Conservation (phyloP, 2,113 vertebrate species). For the Orthochromis malagaraziensis region DNA sequence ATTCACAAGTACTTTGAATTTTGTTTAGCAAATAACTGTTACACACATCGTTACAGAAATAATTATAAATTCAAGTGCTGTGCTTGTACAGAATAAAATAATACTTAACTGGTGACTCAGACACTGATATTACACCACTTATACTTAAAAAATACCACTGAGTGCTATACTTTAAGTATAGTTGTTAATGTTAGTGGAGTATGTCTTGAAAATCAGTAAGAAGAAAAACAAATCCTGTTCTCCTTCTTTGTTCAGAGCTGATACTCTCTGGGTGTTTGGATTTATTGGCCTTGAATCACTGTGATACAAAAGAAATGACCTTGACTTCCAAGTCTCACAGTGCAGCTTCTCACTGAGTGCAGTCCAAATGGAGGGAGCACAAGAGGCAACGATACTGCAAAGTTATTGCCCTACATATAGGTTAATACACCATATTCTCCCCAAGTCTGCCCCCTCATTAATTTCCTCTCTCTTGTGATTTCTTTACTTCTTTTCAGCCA, state of each 20-base stretch:
- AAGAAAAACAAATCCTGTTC: slow-evolving; percentile 20
- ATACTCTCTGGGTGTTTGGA: not conserved
- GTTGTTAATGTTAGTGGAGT: not conserved
- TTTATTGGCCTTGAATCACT: slow-evolving; percentile 37
- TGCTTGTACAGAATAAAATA: not conserved
- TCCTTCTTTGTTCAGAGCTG: not conserved
- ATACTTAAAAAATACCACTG: not conserved
- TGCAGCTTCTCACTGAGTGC: not conserved
- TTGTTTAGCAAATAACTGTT: not conserved
- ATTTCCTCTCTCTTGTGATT: not conserved
- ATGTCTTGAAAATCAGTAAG: not conserved
- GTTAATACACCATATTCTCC: not conserved
- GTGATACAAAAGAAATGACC: slow-evolving; percentile 11
- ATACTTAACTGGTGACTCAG: not conserved
- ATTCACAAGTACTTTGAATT: not conserved
- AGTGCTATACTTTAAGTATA: not conserved
- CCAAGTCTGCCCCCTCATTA: not conserved
- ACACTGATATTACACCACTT: not conserved
- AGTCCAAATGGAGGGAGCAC: not conserved
- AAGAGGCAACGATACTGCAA: not conserved
- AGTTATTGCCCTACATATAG: not conserved
- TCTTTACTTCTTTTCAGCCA: not conserved
- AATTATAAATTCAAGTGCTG: not conserved
- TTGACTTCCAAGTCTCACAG: slow-evolving; percentile 7
- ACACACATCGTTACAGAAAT: not conserved